phyloP scores from a whole-genome alignment of 64 coral and sea anemone species.

The Hydrozoanthus tunicans region DNA sequence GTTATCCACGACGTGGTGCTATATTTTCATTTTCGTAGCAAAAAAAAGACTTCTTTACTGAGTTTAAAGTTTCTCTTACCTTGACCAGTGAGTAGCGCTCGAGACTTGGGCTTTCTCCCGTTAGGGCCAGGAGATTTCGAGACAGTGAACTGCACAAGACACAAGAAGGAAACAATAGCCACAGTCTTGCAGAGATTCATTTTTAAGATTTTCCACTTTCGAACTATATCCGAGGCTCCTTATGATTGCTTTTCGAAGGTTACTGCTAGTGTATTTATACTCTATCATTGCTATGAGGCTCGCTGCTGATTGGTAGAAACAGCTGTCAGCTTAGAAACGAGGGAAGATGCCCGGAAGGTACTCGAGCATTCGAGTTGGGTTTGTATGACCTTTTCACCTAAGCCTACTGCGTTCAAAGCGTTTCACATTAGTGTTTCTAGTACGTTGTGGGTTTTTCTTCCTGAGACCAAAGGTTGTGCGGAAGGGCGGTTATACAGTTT shows the following conservation, averaged over 20 bases:
- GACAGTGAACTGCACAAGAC: neutral
- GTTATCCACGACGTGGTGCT: too few species aligned
- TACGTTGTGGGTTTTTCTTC: neutral
- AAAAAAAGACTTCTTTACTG: neutral
- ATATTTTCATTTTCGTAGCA: neutral
- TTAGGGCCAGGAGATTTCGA: neutral
- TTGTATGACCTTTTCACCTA: conserved; percentile 12
- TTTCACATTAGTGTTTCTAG: neutral
- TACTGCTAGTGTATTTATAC: neutral
- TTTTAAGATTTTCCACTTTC: neutral
- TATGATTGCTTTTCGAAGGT: neutral
- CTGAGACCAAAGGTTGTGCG: neutral
- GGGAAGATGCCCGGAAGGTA: neutral
- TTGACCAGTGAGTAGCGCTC: neutral
- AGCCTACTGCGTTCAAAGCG: neutral
- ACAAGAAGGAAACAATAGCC: neutral
- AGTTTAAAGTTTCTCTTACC: neutral
- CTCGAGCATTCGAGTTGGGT: neutral
- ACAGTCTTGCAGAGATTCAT: conserved; percentile 17
- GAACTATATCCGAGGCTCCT: neutral
- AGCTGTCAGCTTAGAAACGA: neutral
- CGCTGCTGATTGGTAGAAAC: conserved; percentile 14
- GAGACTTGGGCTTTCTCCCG: neutral
- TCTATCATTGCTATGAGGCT: neutral
- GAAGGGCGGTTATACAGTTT: neutral